Evolutionary conservation across 2,113 vertebrate genomes (phyloP).

Genomic region (Apteryx mantelli): DNA sequence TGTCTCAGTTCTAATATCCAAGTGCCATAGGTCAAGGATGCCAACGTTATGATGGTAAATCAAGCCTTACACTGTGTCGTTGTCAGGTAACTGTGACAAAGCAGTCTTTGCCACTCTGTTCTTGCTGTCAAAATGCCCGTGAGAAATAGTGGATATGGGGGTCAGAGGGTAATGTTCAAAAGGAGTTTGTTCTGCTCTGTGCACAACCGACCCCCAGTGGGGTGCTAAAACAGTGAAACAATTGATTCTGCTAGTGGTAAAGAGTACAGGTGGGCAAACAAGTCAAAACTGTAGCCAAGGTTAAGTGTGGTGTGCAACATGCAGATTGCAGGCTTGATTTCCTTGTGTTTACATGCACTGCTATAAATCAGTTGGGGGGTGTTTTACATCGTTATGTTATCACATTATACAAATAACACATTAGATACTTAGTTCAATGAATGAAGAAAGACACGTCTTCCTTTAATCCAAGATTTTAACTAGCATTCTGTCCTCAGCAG

Average conservation of each 20-base stretch:
- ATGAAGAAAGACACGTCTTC: not conserved
- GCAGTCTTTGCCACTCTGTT: not conserved
- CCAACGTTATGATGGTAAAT: not conserved
- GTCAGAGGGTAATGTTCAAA: not conserved
- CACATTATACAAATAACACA: not conserved
- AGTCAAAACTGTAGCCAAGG: not conserved
- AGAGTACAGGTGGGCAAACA: not conserved
- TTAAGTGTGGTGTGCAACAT: not conserved
- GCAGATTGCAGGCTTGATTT: not conserved
- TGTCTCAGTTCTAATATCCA: not conserved
- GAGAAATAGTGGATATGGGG: not conserved
- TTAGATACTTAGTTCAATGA: not conserved
- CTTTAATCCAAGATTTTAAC: constrained; percentile 24
- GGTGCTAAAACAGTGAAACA: not conserved
- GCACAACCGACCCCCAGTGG: not conserved
- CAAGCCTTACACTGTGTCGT: not conserved
- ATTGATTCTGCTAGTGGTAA: not conserved
- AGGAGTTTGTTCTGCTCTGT: not conserved
- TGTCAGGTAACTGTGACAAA: not conserved
- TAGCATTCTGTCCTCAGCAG: not conserved
- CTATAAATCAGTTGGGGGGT: not conserved
- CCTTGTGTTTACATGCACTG: not conserved
- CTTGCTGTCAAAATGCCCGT: not conserved
- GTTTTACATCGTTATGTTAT: constrained; percentile 5
- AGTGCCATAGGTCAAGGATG: not conserved